Percentiles rank a stretch among this genome's conserved stretches.
Conservation (phyloP, 2,888 invertebrate species). For the Cosmorhoe ocellata region DNA sequence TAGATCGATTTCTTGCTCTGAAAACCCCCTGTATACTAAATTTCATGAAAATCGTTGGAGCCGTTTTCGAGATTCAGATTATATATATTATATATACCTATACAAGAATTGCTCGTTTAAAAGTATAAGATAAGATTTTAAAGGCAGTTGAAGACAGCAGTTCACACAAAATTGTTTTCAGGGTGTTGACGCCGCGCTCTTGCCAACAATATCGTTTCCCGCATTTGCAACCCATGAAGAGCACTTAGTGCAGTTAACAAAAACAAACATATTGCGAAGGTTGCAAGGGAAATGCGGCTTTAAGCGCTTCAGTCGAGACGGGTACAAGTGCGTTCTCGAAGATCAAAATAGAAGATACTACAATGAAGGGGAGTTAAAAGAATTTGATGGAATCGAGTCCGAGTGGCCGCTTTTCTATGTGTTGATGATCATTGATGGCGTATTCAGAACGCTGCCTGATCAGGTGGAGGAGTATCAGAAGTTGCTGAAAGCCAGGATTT, state of each 20-base stretch:
- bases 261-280: slow-evolving; percentile 90
- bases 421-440: slow-evolving; percentile 97
- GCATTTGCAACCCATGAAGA: slow-evolving; percentile 99
- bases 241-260: slow-evolving; percentile 91
- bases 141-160: no score
- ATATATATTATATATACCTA: no score
- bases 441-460: slow-evolving; percentile 92
- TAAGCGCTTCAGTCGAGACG: slow-evolving; percentile 96
- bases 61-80: no score
- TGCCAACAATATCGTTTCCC: slow-evolving; percentile 98
- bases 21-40: no score
- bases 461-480: slow-evolving; percentile 97
- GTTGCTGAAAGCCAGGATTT: slow-evolving; percentile 90
- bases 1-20: no score
- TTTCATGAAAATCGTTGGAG: no score
- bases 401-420: slow-evolving; percentile 99
- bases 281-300: slow-evolving; percentile 96
- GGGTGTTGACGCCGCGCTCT: slow-evolving; percentile 96
- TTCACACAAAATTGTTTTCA: slow-evolving; percentile 65
- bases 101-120: no score
- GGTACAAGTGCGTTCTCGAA: slow-evolving; percentile 94
- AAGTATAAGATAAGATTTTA: no score
- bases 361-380: slow-evolving; percentile 94
- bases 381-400: slow-evolving; percentile 97
- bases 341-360: slow-evolving; percentile 91